Base-by-base conservation (phyloP, 1,140 invertebrate genomes). In the Lordiphosa clarofinis region DNA sequence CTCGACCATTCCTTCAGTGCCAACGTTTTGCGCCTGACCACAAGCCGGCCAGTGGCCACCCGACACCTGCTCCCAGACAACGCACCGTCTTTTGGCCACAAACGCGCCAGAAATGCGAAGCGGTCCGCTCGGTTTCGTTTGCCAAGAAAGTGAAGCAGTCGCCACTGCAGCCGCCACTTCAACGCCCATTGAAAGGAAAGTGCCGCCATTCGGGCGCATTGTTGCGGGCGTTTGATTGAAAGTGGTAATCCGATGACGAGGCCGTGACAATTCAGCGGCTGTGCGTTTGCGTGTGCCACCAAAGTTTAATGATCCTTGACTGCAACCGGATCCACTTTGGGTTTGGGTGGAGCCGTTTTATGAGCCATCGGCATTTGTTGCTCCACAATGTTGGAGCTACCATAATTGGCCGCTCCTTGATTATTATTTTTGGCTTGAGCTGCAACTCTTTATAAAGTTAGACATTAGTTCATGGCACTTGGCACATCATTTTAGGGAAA, bases 291-390 rank as follows among this genome's bases (percentile, higher is more conserved):
- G 61, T 50, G 54, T 58, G 49, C 49, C 56, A 38, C 49, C 21
- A 13, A 62, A 78, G 78, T 82, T 84, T 82, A 82, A 82, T 82
- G 78, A 84, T 82, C 78, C 78, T 78, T 82, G 79, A 84, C 78
- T 73, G 63, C 78, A 84, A 72, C 67, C 72, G 72, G 76, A 84
- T 81, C 62, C 62, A 62, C 4, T 70, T 66, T 31, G 12, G 24
- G 43, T 3, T 46, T 59, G 63, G 63, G 60, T 67, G 63, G 63
- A 67, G 61, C 40, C 43, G 38, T 33, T 21, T 36, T 36, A 57
- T 35, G 54, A 13, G 56, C 64, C 47, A 46, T 40, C 55, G 40
- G 63, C 63, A 19, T 40, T 8, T 24, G 13, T 42, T 37, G 50
- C 50, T 33, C 50, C 7, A 28, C 11, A 8, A 33, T 40, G 9